Evolutionary conservation across 2,113 vertebrate genomes (phyloP).

Genomic region (Tragelaphus imberbis): DNA sequence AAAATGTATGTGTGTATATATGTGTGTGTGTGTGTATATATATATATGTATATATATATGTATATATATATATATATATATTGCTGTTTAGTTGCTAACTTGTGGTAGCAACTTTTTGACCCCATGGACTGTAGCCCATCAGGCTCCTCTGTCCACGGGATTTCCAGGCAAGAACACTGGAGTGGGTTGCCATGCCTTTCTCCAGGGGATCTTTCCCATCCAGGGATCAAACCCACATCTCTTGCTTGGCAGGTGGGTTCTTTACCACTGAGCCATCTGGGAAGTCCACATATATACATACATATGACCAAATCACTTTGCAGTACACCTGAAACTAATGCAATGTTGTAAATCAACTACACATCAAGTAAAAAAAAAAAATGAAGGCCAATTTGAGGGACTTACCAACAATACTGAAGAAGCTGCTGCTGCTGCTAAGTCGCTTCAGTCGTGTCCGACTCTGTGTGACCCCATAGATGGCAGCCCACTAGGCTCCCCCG

Average conservation of each 20-base stretch:
- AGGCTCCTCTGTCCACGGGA: neutral
- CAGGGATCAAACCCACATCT: neutral
- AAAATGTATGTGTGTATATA: neutral
- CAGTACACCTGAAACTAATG: neutral
- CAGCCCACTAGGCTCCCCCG: too few relatives aligned
- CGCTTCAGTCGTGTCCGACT: too few relatives aligned
- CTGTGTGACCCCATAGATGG: too few relatives aligned
- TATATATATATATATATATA: neutral
- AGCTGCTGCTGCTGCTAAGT: neutral
- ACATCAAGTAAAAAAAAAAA: neutral
- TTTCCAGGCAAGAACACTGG: neutral
- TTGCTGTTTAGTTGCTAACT: neutral
- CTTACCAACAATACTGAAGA: neutral
- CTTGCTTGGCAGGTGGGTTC: neutral
- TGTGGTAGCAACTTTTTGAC: neutral
- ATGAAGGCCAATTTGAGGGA: neutral
- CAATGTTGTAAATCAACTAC: neutral
- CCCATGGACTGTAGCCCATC: neutral
- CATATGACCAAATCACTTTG: neutral
- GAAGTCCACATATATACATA: neutral
- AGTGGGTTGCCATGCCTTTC: neutral
- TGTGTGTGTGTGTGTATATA: neutral
- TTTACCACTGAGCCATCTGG: neutral
- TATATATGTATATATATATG: rapidly evolving
- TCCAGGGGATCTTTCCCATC: neutral